A percentile compares a stretch with the other conserved stretches of the same genome.
Evolutionary conservation across 35 echinoderm and acorn worm species (phyloP).

Genomic region (Acanthaster planci): DNA sequence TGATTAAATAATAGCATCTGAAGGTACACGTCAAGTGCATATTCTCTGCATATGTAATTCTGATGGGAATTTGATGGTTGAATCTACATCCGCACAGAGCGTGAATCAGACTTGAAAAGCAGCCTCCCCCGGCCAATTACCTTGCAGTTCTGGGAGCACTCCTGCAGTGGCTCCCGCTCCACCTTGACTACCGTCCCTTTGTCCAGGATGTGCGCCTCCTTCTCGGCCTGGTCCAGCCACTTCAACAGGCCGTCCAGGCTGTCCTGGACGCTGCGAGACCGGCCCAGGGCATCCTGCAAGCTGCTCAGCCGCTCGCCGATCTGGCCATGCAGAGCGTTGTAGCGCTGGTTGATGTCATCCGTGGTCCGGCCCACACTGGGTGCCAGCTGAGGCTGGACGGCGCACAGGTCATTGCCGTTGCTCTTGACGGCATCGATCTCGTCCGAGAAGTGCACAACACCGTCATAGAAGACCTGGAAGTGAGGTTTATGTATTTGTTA

Average conservation of each 20-base stretch:
- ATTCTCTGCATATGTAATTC: too few relatives aligned
- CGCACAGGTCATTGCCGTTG: slow-evolving; percentile 63
- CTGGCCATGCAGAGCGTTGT: slow-evolving; percentile 63
- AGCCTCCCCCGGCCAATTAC: slow-evolving; percentile 15
- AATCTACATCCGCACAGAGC: too few relatives aligned
- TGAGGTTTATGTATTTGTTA: too few relatives aligned
- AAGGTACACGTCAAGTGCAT: too few relatives aligned
- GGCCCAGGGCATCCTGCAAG: slow-evolving; percentile 71
- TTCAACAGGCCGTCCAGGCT: slow-evolving; percentile 55
- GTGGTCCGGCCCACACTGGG: slow-evolving; percentile 56
- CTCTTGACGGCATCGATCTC: slow-evolving; percentile 72
- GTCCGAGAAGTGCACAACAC: slow-evolving; percentile 74
- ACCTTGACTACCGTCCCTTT: slow-evolving; percentile 84
- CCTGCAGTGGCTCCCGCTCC: slow-evolving; percentile 82
- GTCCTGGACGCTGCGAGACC: slow-evolving; percentile 84
- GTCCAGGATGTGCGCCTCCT: slow-evolving; percentile 71
- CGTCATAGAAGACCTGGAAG: slow-evolving; percentile 67
- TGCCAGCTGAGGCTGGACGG: slow-evolving; percentile 74
- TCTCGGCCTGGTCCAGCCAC: slow-evolving; percentile 94
- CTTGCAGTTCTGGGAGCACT: slow-evolving; percentile 86
- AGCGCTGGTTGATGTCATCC: slow-evolving; percentile 64
- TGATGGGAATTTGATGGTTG: too few relatives aligned
- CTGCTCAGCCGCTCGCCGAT: slow-evolving; percentile 67
- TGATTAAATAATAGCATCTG: too few relatives aligned
- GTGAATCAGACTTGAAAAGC: too few relatives aligned